phyloP scores from a whole-genome alignment of 2,113 vertebrate genomes.

The Callorhinus ursinus region DNA sequence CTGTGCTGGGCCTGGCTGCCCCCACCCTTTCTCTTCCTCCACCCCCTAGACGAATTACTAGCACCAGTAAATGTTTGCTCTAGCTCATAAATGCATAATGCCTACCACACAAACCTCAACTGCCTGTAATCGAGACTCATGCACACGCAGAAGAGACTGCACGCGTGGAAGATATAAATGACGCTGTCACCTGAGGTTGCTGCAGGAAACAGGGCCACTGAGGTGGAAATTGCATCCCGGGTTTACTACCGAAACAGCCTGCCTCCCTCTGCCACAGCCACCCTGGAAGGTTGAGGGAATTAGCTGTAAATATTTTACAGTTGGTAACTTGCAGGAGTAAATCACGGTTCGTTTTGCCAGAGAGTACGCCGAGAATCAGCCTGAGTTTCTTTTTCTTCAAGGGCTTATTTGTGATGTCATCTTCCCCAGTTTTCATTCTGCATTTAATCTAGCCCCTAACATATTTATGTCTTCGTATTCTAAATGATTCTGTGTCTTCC shows the following conservation, averaged over 20 bases:
- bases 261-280: not conserved
- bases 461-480: not conserved
- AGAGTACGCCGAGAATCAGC: not conserved
- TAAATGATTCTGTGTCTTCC: not conserved
- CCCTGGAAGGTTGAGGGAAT: slow-evolving; percentile 56
- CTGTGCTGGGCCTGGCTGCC: not conserved
- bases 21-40: not conserved
- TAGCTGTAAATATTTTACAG: slow-evolving; percentile 75
- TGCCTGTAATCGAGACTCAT: not conserved
- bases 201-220: slow-evolving; percentile 3
- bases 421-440: not conserved
- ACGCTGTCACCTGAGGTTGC: slow-evolving; percentile 23
- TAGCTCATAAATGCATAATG: slow-evolving; percentile 66
- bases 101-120: slow-evolving; percentile 61
- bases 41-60: slow-evolving; percentile 9
- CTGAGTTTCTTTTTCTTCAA: not conserved
- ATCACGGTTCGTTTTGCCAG: slow-evolving; percentile 46
- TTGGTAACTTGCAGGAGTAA: slow-evolving; percentile 66
- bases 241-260: slow-evolving; percentile 38
- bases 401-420: slow-evolving; percentile 40
- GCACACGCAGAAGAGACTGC: not conserved
- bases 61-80: slow-evolving; percentile 55
- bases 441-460: not conserved
- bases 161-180: slow-evolving; percentile 35
- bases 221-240: slow-evolving; percentile 34